Evolutionary conservation across 2,113 vertebrate genomes (phyloP).

Genomic region (Athene noctua): DNA sequence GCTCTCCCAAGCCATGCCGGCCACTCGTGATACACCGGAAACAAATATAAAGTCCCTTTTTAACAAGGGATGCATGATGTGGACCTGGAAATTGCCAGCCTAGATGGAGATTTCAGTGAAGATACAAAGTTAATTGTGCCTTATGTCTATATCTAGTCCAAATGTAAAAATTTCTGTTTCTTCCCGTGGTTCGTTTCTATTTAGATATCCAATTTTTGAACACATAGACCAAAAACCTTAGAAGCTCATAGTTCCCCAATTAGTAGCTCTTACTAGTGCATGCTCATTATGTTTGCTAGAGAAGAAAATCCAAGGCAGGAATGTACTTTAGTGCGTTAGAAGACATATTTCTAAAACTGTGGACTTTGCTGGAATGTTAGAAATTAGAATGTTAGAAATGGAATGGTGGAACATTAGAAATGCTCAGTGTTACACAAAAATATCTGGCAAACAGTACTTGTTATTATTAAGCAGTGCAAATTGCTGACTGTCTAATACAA

Average conservation of each 20-base stretch:
- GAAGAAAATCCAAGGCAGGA: neutral
- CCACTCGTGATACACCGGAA: neutral
- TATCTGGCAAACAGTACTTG: neutral
- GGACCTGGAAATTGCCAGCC: slow-evolving; percentile 16
- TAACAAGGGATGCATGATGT: slow-evolving; percentile 7
- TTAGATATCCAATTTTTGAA: neutral
- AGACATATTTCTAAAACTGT: neutral
- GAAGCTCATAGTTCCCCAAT: neutral
- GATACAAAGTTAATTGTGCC: neutral
- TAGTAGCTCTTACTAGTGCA: neutral
- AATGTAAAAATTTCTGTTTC: neutral
- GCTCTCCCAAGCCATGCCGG: neutral
- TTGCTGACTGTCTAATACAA: neutral
- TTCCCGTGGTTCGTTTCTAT: neutral
- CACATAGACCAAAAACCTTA: neutral
- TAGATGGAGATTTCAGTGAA: slow-evolving; percentile 36
- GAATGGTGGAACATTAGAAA: neutral
- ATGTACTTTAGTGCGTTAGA: neutral
- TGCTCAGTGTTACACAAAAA: neutral
- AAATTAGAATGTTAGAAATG: neutral
- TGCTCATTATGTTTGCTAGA: neutral
- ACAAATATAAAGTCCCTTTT: slow-evolving; percentile 6
- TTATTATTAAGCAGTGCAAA: neutral
- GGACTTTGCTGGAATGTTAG: neutral
- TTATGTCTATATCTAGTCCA: neutral